These are phyloP conservation scores for Stigmatopora argus DNA, from an alignment of 2,113 vertebrate species.

Conservation along the genomic window DNA sequence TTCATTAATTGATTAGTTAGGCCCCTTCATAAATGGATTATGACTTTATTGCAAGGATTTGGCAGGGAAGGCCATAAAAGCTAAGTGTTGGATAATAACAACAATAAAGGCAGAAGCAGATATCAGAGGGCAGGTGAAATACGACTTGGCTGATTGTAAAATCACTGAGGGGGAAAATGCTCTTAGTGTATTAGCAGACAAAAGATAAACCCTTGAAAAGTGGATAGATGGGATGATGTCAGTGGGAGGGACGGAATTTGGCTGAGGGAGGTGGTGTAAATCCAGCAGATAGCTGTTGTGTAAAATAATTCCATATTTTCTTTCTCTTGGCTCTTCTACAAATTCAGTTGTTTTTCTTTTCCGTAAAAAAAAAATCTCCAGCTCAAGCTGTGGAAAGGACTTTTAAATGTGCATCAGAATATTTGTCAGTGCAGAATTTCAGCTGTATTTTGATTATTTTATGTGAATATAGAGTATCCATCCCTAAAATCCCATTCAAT, in stretches of 20 bases:
- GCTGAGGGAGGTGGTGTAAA: slow-evolving; percentile 22
- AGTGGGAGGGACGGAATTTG: slow-evolving; percentile 40
- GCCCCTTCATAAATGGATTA: slow-evolving; percentile 85
- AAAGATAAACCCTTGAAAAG: slow-evolving; percentile 52
- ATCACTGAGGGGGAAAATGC: slow-evolving; percentile 69
- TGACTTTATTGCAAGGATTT: slow-evolving; percentile 79
- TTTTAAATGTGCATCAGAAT: not conserved
- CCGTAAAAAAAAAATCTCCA: not conserved
- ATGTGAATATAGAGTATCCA: not conserved
- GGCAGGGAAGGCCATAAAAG: slow-evolving; percentile 69
- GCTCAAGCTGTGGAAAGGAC: not conserved
- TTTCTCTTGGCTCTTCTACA: not conserved
- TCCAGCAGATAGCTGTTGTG: slow-evolving; percentile 1
- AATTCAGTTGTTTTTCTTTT: not conserved
- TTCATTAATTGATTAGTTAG: slow-evolving; percentile 96
- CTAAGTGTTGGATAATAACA: slow-evolving; percentile 75
- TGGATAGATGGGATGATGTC: slow-evolving; percentile 46
- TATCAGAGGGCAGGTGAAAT: slow-evolving; percentile 71
- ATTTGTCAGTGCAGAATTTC: not conserved
- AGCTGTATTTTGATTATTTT: not conserved
- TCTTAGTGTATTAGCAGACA: slow-evolving; percentile 70
- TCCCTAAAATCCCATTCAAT: not conserved
- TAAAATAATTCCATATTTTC: not conserved
- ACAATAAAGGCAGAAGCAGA: slow-evolving; percentile 71
- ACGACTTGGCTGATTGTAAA: slow-evolving; percentile 69